Base-by-base conservation (phyloP, 1,140 invertebrate genomes). In the Leptinotarsa lineolata region DNA sequence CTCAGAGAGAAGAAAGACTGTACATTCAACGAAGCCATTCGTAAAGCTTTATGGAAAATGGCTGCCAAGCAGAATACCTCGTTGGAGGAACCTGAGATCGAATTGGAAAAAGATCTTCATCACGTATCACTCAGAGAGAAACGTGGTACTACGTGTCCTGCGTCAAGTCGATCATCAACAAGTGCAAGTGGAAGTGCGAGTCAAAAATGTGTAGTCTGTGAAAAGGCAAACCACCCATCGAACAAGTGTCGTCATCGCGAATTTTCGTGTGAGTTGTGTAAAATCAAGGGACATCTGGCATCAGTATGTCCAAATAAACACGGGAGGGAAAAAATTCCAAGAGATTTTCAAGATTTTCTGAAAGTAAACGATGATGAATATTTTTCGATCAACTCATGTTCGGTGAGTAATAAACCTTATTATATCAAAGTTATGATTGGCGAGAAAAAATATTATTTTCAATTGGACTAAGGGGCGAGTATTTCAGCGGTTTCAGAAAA, bases 1-100 rank as follows among this genome's bases (percentile, higher is more conserved):
- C 30, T 73, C 39, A 65, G 70, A 73, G n/a, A 60, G 21, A 60
- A 60, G 59, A n/a, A 60, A 60, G 59, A 60, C 59, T 60, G n/a
- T n/a, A 60, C n/a, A n/a, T n/a, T n/a, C n/a, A n/a, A n/a, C n/a
- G n/a, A n/a, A n/a, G n/a, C n/a, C n/a, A n/a, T n/a, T n/a, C 59
- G 21, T 6, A 6, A 8, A 60, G 59, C 59, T 18, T 60, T n/a
- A 4, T 60, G 59, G 6, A 60, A 60, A 60, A 60, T 60, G 59
- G 59, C 59, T n/a, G 59, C 59, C 59, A 60, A 60, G 59, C 59
- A 60, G 21, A 60, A 60, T 60, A 60, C n/a, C 59, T 21, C n/a
- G 59, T 60, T 60, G 59, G 59, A 60, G 59, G 59, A n/a, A 60
- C 59, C 59, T 5, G 21, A 18, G 59, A 21, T 60, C 20, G n/a